Conservation (phyloP, 2,797 vertebrate genomes). For the Yasuhikotakia modesta region DNA sequence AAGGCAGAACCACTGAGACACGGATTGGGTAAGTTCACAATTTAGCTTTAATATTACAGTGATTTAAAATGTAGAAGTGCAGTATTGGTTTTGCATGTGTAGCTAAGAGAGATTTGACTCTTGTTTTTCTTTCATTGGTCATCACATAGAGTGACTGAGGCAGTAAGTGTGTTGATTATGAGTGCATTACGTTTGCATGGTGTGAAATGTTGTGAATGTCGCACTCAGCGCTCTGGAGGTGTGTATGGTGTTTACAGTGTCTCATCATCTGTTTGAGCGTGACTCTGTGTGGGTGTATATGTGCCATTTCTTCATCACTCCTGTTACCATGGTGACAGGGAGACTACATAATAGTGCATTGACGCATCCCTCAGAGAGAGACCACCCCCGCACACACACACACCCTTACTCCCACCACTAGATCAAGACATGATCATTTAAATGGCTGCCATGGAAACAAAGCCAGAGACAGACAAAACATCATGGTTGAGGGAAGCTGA, state of each 20-base stretch:
- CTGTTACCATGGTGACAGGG: constrained; percentile 81
- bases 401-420: constrained; percentile 48
- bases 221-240: constrained; percentile 41
- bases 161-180: constrained; percentile 41
- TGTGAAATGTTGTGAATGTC: constrained; percentile 32
- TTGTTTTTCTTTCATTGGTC: constrained; percentile 13
- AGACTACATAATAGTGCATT: constrained; percentile 66
- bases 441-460: constrained; percentile 35
- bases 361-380: constrained; percentile 66
- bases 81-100: background rate
- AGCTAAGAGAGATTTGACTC: background rate
- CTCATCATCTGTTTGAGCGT: constrained; percentile 58
- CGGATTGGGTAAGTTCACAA: constrained; percentile 86
- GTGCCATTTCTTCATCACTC: constrained; percentile 67
- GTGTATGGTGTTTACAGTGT: constrained; percentile 65
- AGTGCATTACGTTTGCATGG: constrained; percentile 27
- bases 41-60: background rate
- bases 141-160: constrained; percentile 29
- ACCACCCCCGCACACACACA: constrained; percentile 47
- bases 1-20: constrained; percentile 85
- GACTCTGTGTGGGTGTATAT: constrained; percentile 29
- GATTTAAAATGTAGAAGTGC: background rate
- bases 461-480: background rate
- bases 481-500: background rate
- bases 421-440: constrained; percentile 46